A percentile compares a stretch with the other conserved stretches of the same genome.
Conservation (phyloP, 2,888 invertebrate species). For the Phytoseiulus persimilis region DNA sequence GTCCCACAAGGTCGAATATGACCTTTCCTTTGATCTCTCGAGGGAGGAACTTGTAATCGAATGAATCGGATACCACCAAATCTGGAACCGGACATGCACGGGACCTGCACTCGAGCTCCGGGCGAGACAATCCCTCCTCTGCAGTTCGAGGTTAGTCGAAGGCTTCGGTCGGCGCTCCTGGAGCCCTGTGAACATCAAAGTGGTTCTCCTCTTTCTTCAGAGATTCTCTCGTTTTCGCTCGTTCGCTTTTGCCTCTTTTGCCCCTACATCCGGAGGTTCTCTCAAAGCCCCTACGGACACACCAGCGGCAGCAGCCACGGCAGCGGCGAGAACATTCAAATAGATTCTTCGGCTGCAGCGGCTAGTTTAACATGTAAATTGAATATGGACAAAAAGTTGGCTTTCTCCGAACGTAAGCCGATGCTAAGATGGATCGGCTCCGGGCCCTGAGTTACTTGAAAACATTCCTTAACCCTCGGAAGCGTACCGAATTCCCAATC, state of each 20-base stretch:
- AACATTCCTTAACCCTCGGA: not conserved
- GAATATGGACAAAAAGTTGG: conserved; percentile 38
- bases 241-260: not conserved
- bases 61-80: not conserved
- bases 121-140: not conserved
- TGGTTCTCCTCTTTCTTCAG: not conserved
- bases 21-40: not conserved
- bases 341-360: not conserved
- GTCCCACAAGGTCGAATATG: not conserved
- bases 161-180: not conserved
- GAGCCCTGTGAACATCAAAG: not conserved
- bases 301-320: not conserved
- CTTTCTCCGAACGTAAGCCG: not conserved
- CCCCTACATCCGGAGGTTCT: not conserved
- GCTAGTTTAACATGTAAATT: conserved; percentile 37
- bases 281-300: not conserved
- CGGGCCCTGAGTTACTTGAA: not conserved
- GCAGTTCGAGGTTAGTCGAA: not conserved
- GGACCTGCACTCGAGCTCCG: not conserved
- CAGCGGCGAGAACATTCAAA: conserved; percentile 5
- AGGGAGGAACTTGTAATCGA: not conserved
- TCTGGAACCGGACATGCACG: not conserved
- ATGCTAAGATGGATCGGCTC: conserved; percentile 23
- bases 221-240: not conserved
- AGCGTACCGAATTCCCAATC: not conserved